Evolutionary conservation across 2,888 invertebrate genomes (phyloP), one percentile per base, ranked within the genome.

Genomic region (Hoplodrina blanda): DNA sequence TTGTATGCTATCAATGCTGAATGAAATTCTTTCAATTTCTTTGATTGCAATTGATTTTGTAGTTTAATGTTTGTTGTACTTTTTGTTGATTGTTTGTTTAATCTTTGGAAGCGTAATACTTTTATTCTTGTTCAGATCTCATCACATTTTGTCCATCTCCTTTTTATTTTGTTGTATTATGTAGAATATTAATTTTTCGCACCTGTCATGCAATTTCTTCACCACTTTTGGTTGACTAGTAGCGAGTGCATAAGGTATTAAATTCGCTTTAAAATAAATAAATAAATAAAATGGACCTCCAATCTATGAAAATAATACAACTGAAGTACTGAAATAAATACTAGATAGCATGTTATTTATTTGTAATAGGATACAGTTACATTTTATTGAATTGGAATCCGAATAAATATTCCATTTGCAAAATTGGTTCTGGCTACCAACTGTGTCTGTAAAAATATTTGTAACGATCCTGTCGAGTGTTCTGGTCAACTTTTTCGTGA

Each of bases 331-430:
- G 37, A 2, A 66, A 56, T 46, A 46, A 54, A 73, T 49, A 33
- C 13, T 17, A 33, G 46, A 59, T n/a, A 33, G 15, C 11, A 59
- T 49, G 4, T 25, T 37, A 19, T 72, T 57, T 57, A 57, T 72
- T 59, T 41, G 53, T 17, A 13, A 37, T 20, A 54, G 15, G 11
- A 41, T 59, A 17, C 57, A 59, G 41, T 76, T 44, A 54, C 10
- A 50, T 55, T 55, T 49, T 60, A 69, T 60, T 33, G 54, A 33
- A 73, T 44, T 44, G 49, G 50, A 59, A 55, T 76, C 11, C 41
- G 17, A 69, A 76, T 54, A 50, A 50, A 73, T 50, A 60, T 73
- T 69, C 59, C 54, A 69, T 68, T 73, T 55, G 25, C 76, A 20
- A 33, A 60, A 76, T 76, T 73, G 59, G 54, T 44, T 76, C 17